Conservation (phyloP, 2,888 invertebrate genomes). For the Athalia rosae region DNA sequence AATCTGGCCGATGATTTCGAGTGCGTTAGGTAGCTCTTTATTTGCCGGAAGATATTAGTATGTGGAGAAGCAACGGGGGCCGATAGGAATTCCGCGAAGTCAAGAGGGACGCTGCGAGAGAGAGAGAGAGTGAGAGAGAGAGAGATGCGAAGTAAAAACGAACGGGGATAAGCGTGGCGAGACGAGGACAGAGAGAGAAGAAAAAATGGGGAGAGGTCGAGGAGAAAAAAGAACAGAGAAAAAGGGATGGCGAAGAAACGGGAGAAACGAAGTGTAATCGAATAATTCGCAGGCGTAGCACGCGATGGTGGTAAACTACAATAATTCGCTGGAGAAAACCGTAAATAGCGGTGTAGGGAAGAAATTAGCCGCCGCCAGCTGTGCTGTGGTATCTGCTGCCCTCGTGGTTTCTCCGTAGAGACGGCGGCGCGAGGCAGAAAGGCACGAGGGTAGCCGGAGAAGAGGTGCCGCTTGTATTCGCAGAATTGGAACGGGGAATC, state of each 20-base stretch:
- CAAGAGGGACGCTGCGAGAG: constrained; percentile 31
- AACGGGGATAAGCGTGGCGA: constrained; percentile 43
- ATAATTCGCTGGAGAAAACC: constrained; percentile 55
- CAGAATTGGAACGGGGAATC: constrained; percentile 28
- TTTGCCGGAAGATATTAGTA: constrained; percentile 48
- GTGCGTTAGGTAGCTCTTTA: constrained; percentile 49
- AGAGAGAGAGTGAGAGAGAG: constrained; percentile 24
- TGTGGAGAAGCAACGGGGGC: constrained; percentile 51
- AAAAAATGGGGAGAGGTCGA: constrained; percentile 24
- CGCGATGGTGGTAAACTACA: constrained; percentile 53
- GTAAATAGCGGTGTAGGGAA: constrained; percentile 53
- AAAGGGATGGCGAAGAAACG: constrained; percentile 28
- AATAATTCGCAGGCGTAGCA: constrained; percentile 56
- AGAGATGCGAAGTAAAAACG: constrained; percentile 20
- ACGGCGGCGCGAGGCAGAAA: constrained; percentile 4
- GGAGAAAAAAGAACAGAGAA: constrained; percentile 27
- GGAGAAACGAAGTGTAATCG: constrained; percentile 52
- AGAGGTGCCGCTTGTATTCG: not conserved
- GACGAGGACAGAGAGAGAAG: constrained; percentile 49
- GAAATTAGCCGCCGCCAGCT: constrained; percentile 54
- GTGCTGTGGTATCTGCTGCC: constrained; percentile 43
- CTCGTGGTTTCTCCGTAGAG: not conserved
- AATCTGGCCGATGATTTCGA: constrained; percentile 35
- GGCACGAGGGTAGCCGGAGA: not conserved
- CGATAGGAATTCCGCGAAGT: constrained; percentile 54